Base-by-base conservation (phyloP, 2,113 vertebrate species). In the Cryptomyrus ogoouensis region DNA sequence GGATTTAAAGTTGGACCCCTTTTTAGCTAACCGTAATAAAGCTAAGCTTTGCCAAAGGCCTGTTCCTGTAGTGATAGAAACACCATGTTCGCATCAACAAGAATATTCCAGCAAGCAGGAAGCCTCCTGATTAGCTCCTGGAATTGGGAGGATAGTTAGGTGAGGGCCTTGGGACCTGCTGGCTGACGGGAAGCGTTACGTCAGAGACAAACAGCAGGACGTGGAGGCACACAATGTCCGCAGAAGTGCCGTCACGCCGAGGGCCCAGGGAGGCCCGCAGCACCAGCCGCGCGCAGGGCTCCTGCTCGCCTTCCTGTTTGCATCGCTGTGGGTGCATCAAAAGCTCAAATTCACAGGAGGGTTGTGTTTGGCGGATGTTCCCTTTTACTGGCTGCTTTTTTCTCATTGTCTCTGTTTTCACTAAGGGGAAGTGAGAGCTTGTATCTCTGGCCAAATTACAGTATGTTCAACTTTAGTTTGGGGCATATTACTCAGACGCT, bases 231-330 rank as follows among this genome's bases (percentile, higher is more conserved):
- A 88, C 27, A 46, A 84, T 21, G 88, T 46, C 50, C 6, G n/a
- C 70, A 52, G 35, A 35, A 89, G 90, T 44, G 87, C 27, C 35
- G 35, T 58, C 87, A 44, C 31, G 0, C 35, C 35, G 19, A 31
- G 24, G 15, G 5, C 58, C 44, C 31, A 0, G 0, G 19, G 21
- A 24, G 8, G 10, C 24, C 56, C 24, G 5, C 50, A 44, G 49
- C 62, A 47, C 3, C 74, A 83, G 88, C 19, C 27, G 6, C 2
- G 13, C 0, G 10, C 35, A 9, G 19, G 21, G 27, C 56, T 49
- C 27, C 47, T 39, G 27, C 31, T 35, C 21, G 9, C 17, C 88
- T 89, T 89, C 89, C 80, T 89, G 89, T 89, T 89, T 85, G 80
- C 42, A 27, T 56, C n/a, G 8, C n/a, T 42, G 46, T 5, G 31